phyloP scores from a whole-genome alignment of 1,140 invertebrate genomes.

The Drosophila lacertosa region DNA sequence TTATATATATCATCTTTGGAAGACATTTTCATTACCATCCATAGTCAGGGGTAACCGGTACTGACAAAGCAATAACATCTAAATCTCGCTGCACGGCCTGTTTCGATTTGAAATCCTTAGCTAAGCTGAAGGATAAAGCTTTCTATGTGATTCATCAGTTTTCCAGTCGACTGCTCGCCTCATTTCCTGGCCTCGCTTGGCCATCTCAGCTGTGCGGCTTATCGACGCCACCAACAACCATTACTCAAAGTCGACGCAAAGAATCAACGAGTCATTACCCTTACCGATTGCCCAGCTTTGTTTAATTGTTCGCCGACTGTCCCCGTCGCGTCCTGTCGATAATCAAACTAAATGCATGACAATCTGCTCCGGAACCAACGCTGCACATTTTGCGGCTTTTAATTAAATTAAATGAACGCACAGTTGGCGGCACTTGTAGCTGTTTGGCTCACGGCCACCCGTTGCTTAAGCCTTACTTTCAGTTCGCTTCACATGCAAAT shows the following conservation, averaged over 20 bases:
- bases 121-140: neutral
- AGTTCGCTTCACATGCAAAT: conserved; percentile 27
- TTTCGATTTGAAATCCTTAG: neutral
- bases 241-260: conserved; percentile 16
- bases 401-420: conserved; percentile 32
- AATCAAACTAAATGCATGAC: neutral
- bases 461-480: neutral
- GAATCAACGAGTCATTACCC: conserved; percentile 25
- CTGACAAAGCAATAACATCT: conserved; percentile 4
- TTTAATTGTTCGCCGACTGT: conserved; percentile 18
- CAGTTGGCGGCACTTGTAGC: conserved; percentile 9
- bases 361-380: neutral
- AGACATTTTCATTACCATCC: neutral
- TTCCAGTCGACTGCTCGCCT: conserved; percentile 39
- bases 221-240: conserved; percentile 34
- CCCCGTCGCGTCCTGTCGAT: neutral
- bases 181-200: conserved; percentile 21
- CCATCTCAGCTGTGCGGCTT: conserved; percentile 29
- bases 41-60: neutral
- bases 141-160: conserved; percentile 42
- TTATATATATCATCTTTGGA: neutral
- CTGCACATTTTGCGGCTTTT: conserved; percentile 10
- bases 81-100: conserved; percentile 11
- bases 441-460: neutral
- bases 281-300: neutral